phyloP scores from a whole-genome alignment of 2,888 invertebrate genomes.

The Bibio marci region DNA sequence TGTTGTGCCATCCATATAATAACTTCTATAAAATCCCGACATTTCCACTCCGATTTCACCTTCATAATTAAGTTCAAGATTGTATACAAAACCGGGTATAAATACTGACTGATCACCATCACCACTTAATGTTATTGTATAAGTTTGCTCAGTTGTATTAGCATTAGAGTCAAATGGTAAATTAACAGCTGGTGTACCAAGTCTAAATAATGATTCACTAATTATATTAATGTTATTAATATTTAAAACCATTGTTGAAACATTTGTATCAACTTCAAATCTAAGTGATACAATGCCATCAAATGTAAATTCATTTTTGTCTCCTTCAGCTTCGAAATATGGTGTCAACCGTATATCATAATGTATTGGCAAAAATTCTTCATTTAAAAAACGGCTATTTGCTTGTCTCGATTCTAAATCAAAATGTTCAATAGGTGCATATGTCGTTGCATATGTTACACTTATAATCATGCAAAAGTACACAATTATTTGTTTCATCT shows the following conservation, averaged over 20 bases:
- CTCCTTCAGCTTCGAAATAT: conserved; percentile 24
- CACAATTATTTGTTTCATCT: no score
- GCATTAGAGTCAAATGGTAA: conserved; percentile 6
- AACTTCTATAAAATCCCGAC: conserved; percentile 33
- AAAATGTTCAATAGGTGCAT: no score
- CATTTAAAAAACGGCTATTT: no score
- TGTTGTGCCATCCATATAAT: conserved; percentile 13
- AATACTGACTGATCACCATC: conserved; percentile 24
- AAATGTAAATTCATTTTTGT: conserved; percentile 20
- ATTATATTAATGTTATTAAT: no score
- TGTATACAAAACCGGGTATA: conserved; percentile 22
- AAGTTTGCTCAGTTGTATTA: conserved; percentile 12
- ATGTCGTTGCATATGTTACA: no score
- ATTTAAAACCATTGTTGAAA: no score
- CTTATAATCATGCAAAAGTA: no score
- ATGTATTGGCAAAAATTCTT: conserved; percentile 28
- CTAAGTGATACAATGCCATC: conserved; percentile 14
- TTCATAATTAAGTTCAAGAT: conserved; percentile 30
- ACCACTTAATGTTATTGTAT: conserved; percentile 32
- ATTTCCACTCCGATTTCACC: conserved; percentile 34
- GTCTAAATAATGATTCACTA: conserved; percentile 20
- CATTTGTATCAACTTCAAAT: no score
- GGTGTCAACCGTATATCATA: conserved; percentile 37
- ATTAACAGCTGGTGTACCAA: conserved; percentile 34
- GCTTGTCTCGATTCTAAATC: no score